Conservation (phyloP, 2,113 vertebrate species). For the Damaliscus lunatus region DNA sequence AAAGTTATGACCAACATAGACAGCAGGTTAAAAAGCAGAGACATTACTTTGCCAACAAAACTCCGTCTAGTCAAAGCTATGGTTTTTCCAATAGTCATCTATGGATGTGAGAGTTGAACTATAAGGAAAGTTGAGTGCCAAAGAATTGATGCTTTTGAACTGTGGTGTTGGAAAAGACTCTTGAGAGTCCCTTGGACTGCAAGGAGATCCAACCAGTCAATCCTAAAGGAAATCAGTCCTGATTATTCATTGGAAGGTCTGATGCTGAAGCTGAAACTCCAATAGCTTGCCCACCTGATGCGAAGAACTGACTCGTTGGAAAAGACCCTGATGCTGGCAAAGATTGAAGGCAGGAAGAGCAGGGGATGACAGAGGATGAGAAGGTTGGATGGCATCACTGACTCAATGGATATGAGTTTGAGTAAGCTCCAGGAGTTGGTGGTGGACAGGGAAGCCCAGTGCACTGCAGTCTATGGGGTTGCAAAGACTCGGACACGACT, state of each 20-base stretch:
- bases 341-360: not conserved
- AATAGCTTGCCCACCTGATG: not conserved
- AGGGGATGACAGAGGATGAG: not conserved
- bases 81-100: not conserved
- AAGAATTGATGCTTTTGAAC: not conserved
- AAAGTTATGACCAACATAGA: not conserved
- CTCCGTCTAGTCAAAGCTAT: not conserved
- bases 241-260: not conserved
- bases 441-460: not conserved
- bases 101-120: not conserved
- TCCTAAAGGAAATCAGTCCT: not conserved
- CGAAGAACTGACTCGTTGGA: not conserved
- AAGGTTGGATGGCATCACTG: not conserved
- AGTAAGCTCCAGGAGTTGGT: not conserved
- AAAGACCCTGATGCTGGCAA: not conserved
- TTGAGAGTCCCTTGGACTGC: not conserved
- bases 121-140: not conserved
- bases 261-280: not conserved
- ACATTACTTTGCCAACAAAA: not conserved
- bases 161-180: not conserved
- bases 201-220: not conserved
- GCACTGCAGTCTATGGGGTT: rapidly evolving
- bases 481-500: not conserved
- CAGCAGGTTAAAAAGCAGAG: not conserved
- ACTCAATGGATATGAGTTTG: not conserved